A percentile compares a stretch with the other conserved stretches of the same genome.
These are phyloP conservation scores for Lordiphosa andalusiaca DNA, from an alignment of 2,888 invertebrate genomes.

Conservation along the genomic window DNA sequence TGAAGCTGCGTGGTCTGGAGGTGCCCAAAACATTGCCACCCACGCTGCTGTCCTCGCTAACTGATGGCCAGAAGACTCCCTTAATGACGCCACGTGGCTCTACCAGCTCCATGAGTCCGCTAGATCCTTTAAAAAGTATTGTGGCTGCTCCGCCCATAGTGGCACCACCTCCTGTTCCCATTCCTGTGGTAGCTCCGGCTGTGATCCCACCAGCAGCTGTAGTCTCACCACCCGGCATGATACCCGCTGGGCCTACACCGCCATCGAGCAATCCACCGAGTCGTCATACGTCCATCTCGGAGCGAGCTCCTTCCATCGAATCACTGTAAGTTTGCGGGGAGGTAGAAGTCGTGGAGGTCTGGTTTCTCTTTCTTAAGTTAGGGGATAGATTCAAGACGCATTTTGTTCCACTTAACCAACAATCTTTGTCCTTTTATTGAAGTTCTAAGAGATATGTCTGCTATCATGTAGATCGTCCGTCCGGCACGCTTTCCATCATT, in stretches of 20 bases:
- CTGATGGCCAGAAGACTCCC: constrained; percentile 77
- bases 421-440: no score
- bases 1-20: constrained; percentile 95
- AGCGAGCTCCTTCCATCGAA: constrained; percentile 83
- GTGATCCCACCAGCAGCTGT: constrained; percentile 63
- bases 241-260: constrained; percentile 75
- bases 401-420: no score
- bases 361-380: no score
- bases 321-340: constrained; percentile 80
- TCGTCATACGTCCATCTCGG: constrained; percentile 81
- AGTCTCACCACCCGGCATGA: constrained; percentile 80
- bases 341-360: no score
- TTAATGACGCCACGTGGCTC: constrained; percentile 77
- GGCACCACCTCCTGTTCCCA: constrained; percentile 31
- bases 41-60: constrained; percentile 85
- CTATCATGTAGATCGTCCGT: no score
- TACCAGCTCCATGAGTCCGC: constrained; percentile 76
- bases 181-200: constrained; percentile 37
- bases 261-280: constrained; percentile 80
- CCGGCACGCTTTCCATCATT: no score
- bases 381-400: no score
- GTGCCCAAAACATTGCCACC: constrained; percentile 93
- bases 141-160: constrained; percentile 38
- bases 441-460: no score
- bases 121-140: constrained; percentile 74